These are phyloP conservation scores for Parascotia fuliginaria DNA, from an alignment of 2,888 invertebrate genomes.

Conservation along the genomic window DNA sequence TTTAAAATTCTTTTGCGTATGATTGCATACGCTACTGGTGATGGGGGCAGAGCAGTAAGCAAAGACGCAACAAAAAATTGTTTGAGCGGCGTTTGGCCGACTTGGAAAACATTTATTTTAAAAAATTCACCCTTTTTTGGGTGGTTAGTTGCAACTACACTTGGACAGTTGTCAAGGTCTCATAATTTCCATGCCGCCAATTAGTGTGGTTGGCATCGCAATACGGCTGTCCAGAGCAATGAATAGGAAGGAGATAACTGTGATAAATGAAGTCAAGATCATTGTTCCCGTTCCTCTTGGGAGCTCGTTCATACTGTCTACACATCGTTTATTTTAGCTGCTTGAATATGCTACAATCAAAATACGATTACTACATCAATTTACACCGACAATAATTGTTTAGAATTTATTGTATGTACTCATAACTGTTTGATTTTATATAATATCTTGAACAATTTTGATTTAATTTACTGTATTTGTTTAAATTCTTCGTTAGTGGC, in stretches of 20 bases:
- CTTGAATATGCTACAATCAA: neutral
- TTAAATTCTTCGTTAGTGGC: no score
- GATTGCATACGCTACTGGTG: no score
- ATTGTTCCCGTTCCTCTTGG: conserved; percentile 15
- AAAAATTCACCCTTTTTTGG: no score
- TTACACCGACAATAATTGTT: neutral
- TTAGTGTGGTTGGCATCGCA: conserved; percentile 25
- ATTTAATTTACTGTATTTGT: no score
- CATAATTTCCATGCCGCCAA: conserved; percentile 18
- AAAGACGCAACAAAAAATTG: no score
- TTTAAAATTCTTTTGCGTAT: no score
- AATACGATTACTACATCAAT: neutral
- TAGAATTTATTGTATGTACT: neutral
- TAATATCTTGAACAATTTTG: no score
- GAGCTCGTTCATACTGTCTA: conserved; percentile 1
- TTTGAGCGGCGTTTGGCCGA: no score
- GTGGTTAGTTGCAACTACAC: conserved; percentile 9
- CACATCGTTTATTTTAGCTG: neutral
- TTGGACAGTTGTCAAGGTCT: conserved; percentile 33
- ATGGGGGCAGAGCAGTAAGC: no score
- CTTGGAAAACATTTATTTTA: no score
- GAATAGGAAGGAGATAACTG: conserved; percentile 22
- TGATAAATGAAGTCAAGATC: conserved; percentile 28
- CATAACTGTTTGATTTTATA: no score
- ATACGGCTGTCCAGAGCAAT: conserved; percentile 17